Evolutionary conservation across 2,888 invertebrate genomes (phyloP).

Genomic region (Thecocarcelia acutangulata): DNA sequence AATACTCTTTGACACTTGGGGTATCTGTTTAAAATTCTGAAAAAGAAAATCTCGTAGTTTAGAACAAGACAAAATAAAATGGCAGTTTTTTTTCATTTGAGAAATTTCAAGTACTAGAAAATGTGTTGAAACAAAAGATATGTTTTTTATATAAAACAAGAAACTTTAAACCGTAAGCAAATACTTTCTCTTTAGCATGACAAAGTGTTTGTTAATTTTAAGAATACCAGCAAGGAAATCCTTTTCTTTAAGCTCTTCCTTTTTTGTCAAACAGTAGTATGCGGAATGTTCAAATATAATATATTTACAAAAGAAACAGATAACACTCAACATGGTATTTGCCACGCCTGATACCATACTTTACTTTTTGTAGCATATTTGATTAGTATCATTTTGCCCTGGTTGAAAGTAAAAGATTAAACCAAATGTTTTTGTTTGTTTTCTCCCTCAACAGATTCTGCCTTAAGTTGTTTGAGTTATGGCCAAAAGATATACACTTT

Average conservation of each 20-base stretch:
- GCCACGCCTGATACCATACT: not conserved
- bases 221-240: no score
- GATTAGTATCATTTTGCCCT: conserved; percentile 26
- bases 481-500: not conserved
- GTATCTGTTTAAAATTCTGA: not conserved
- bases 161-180: not conserved
- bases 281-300: no score
- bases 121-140: not conserved
- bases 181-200: not conserved
- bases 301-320: not conserved
- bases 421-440: not conserved
- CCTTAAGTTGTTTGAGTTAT: not conserved
- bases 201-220: not conserved
- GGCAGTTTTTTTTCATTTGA: not conserved
- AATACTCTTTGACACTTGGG: not conserved
- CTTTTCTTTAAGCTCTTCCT: no score
- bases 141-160: not conserved
- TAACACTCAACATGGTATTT: not conserved
- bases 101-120: not conserved
- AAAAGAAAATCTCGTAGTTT: not conserved
- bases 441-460: not conserved
- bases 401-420: conserved; percentile 31
- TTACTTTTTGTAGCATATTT: not conserved
- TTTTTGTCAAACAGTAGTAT: no score
- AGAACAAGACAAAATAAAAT: not conserved